Evolutionary conservation across 1,140 invertebrate species (phyloP).

Genomic region (Cydia fagiglandana): DNA sequence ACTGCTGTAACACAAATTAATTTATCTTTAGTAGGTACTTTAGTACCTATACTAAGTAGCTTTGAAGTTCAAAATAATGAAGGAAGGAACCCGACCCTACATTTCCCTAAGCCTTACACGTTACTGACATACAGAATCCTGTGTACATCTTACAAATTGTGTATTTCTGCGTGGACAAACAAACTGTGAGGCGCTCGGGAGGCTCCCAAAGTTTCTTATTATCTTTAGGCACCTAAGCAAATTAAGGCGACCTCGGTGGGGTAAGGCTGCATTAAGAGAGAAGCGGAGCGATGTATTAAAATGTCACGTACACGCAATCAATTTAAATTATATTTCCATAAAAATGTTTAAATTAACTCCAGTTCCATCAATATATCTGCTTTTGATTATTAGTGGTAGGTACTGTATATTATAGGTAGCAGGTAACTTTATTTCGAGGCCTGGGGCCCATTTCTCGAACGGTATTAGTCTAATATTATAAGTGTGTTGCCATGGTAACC

Average conservation of each 20-base stretch:
- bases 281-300: background rate
- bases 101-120: background rate
- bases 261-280: conserved; percentile 15
- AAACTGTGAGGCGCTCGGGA: conserved; percentile 21
- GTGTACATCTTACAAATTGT: background rate
- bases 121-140: background rate
- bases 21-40: no score
- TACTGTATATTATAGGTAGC: no score
- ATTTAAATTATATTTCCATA: no score
- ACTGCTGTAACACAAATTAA: no score
- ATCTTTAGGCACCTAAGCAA: conserved; percentile 31
- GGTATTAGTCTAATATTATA: no score
- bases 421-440: no score
- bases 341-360: no score
- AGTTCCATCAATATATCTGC: no score
- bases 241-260: conserved; percentile 19
- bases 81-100: background rate
- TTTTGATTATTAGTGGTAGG: no score
- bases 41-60: no score
- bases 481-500: no score
- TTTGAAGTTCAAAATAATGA: background rate
- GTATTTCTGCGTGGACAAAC: conserved; percentile 3
- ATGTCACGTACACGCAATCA: background rate
- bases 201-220: conserved; percentile 32
- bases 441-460: no score